Evolutionary conservation across 2,888 invertebrate species (phyloP).

Genomic region (Crepidodera aurea): DNA sequence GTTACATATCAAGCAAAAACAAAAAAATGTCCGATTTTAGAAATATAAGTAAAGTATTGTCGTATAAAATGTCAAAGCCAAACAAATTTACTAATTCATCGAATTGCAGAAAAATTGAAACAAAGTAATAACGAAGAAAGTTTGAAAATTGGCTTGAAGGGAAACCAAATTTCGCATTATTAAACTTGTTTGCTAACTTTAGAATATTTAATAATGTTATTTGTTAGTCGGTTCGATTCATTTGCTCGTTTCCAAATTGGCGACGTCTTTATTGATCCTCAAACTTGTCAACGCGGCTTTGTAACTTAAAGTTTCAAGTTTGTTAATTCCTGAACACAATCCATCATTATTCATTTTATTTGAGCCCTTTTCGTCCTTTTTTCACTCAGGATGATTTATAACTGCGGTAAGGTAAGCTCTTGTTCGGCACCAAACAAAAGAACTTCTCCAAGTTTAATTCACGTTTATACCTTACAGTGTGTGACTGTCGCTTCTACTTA

Average conservation of each 20-base stretch:
- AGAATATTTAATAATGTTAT: slow-evolving; percentile 15
- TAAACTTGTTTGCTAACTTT: slow-evolving; percentile 14
- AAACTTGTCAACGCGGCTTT: slow-evolving; percentile 26
- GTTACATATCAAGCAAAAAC: too few relatives aligned
- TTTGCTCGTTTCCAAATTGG: slow-evolving; percentile 6
- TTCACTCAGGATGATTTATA: slow-evolving; percentile 8
- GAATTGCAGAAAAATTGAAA: background rate
- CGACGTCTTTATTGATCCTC: slow-evolving; percentile 17
- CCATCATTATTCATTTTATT: slow-evolving; percentile 27
- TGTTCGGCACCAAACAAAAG: background rate
- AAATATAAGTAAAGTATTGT: too few relatives aligned
- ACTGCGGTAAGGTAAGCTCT: background rate
- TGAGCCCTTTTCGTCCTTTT: background rate
- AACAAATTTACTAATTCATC: too few relatives aligned
- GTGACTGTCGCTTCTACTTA: background rate
- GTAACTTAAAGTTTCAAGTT: slow-evolving; percentile 17
- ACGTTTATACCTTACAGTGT: background rate
- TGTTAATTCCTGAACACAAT: slow-evolving; percentile 25
- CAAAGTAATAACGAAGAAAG: background rate
- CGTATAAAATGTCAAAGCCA: too few relatives aligned
- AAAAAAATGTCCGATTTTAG: too few relatives aligned
- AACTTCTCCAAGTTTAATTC: background rate
- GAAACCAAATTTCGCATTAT: slow-evolving; percentile 6
- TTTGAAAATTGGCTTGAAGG: background rate
- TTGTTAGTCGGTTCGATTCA: slow-evolving; percentile 5